phyloP scores from a whole-genome alignment of 2,888 invertebrate species.

The Scelioninae gen. 2 region DNA sequence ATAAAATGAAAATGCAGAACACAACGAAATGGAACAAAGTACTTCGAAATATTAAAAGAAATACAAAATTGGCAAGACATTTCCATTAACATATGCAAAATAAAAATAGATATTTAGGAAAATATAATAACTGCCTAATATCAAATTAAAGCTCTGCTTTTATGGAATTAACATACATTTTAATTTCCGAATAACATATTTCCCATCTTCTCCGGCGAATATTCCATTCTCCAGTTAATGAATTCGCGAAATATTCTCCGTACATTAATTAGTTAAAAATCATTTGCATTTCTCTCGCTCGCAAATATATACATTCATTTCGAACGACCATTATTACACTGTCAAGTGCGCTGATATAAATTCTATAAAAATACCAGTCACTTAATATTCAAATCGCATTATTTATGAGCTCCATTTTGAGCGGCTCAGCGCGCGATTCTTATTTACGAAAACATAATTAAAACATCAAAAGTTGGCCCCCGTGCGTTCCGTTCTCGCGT shows the following conservation, averaged over 20 bases:
- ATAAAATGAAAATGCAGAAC: too few relatives aligned
- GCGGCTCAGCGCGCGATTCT: constrained; percentile 2
- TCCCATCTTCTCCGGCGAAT: background rate
- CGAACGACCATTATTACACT: too few relatives aligned
- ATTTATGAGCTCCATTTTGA: constrained; percentile 20
- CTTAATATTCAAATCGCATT: constrained; percentile 31
- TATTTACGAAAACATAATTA: constrained; percentile 23
- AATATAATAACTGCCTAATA: constrained; percentile 2
- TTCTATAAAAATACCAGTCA: constrained; percentile 15
- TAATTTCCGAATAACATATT: constrained; percentile 16
- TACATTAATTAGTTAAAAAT: constrained; percentile 27
- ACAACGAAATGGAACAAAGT: too few relatives aligned
- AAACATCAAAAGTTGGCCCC: constrained; percentile 15
- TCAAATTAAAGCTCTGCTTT: background rate
- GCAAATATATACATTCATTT: constrained; percentile 20
- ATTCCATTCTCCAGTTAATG: constrained; percentile 20
- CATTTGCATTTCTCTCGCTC: constrained; percentile 24
- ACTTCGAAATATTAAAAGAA: too few relatives aligned
- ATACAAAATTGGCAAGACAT: too few relatives aligned
- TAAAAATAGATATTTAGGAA: background rate
- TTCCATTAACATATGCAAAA: too few relatives aligned
- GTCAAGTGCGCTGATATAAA: constrained; percentile 5
- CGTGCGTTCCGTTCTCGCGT: constrained; percentile 7
- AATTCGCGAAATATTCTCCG: constrained; percentile 5
- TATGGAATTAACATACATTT: constrained; percentile 5